These are phyloP conservation scores for Alethe castanea DNA, from an alignment of 2,113 vertebrate genomes.

Conservation along the genomic window DNA sequence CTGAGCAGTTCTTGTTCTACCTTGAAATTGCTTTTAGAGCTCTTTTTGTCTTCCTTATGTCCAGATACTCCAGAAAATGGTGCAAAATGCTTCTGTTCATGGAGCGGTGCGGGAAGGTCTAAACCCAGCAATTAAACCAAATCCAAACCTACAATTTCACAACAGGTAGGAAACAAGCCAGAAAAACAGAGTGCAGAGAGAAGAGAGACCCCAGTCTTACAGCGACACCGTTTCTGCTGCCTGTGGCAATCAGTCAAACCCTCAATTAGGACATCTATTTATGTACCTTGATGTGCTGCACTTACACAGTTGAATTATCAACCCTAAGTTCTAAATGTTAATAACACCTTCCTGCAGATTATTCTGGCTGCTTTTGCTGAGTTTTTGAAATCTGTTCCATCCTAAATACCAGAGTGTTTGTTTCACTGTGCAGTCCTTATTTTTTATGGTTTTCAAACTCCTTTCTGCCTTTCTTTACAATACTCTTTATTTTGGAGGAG, in stretches of 20 bases:
- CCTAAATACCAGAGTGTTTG: neutral
- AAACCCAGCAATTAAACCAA: neutral
- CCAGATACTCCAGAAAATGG: neutral
- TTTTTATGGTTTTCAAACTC: neutral
- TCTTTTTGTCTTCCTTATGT: neutral
- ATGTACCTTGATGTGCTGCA: neutral
- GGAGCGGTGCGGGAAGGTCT: neutral
- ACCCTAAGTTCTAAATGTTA: neutral
- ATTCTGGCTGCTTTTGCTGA: neutral
- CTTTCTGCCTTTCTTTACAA: neutral
- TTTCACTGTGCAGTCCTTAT: neutral
- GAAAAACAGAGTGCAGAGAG: neutral
- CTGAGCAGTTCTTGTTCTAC: neutral
- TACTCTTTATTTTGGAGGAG: neutral
- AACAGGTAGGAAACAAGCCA: neutral
- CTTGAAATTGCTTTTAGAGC: neutral
- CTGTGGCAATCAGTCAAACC: neutral
- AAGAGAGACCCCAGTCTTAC: neutral
- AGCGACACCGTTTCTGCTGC: neutral
- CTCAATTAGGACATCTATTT: neutral
- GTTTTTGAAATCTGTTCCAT: neutral
- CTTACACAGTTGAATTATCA: neutral
- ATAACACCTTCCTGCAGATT: neutral
- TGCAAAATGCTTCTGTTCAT: neutral
- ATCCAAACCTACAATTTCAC: conserved; percentile 4